phyloP scores from a whole-genome alignment of 2,888 invertebrate species.

The Lottia gigantea region DNA sequence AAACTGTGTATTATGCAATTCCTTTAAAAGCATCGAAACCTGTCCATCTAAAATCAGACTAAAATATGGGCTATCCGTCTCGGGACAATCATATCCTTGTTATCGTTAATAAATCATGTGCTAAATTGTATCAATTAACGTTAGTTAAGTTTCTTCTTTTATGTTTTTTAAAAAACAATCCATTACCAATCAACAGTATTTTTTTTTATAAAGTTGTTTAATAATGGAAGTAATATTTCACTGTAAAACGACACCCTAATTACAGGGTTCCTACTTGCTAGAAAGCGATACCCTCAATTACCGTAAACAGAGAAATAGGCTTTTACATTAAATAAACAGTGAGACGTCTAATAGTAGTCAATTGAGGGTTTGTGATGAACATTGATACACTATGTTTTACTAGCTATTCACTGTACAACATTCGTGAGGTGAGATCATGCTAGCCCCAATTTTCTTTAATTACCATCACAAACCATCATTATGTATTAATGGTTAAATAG shows the following conservation, averaged over 20 bases:
- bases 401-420: background rate
- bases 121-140: too few relatives aligned
- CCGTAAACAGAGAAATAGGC: background rate
- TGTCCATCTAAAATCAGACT: too few relatives aligned
- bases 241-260: slow-evolving; percentile 4
- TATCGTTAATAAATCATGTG: too few relatives aligned
- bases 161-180: too few relatives aligned
- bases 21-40: too few relatives aligned
- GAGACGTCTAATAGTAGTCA: slow-evolving; percentile 6
- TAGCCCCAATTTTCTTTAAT: background rate
- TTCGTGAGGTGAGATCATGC: slow-evolving; percentile 1
- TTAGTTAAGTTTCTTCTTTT: too few relatives aligned
- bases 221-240: background rate
- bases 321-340: slow-evolving; percentile 3
- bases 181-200: too few relatives aligned
- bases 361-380: slow-evolving; percentile 5
- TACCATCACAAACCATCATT: slow-evolving; percentile 1
- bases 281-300: slow-evolving; percentile 1
- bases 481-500: background rate
- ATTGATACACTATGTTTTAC: background rate
- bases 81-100: too few relatives aligned
- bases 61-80: too few relatives aligned
- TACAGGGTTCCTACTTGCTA: background rate
- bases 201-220: background rate
- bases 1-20: too few relatives aligned